Evolutionary conservation across 2,888 invertebrate genomes (phyloP).

Genomic region (Lasioglossum malachurum): DNA sequence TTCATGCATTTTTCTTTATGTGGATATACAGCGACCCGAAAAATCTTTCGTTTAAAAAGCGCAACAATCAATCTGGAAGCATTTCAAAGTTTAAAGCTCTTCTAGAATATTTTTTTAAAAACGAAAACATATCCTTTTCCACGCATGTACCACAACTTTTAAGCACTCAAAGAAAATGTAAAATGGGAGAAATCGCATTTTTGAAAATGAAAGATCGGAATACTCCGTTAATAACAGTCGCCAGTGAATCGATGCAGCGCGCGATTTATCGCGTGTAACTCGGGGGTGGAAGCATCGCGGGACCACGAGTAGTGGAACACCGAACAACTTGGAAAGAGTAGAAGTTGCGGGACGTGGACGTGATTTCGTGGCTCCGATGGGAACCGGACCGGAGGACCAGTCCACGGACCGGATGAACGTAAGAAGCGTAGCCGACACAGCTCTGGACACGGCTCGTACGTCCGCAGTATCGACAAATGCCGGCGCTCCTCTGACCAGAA

Average conservation of each 20-base stretch:
- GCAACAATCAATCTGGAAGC: too few species aligned
- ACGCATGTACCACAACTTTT: too few species aligned
- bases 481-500: constrained; percentile 54
- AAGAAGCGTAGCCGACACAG: constrained; percentile 45
- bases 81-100: too few species aligned
- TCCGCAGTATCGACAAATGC: constrained; percentile 63
- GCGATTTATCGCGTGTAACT: constrained; percentile 75
- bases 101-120: too few species aligned
- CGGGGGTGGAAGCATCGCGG: constrained; percentile 16
- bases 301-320: constrained; percentile 43
- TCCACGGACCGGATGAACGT: constrained; percentile 50
- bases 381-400: constrained; percentile 35
- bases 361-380: constrained; percentile 77
- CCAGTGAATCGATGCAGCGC: constrained; percentile 69
- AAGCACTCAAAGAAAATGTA: not conserved
- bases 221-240: constrained; percentile 35
- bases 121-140: too few species aligned
- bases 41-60: too few species aligned
- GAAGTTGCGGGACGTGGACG: constrained; percentile 75
- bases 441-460: constrained; percentile 42
- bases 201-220: not conserved
- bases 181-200: not conserved
- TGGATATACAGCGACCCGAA: not conserved
- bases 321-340: constrained; percentile 72
- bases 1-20: too few species aligned